phyloP scores from a whole-genome alignment of 2,113 vertebrate genomes.

The Apteryx mantelli region DNA sequence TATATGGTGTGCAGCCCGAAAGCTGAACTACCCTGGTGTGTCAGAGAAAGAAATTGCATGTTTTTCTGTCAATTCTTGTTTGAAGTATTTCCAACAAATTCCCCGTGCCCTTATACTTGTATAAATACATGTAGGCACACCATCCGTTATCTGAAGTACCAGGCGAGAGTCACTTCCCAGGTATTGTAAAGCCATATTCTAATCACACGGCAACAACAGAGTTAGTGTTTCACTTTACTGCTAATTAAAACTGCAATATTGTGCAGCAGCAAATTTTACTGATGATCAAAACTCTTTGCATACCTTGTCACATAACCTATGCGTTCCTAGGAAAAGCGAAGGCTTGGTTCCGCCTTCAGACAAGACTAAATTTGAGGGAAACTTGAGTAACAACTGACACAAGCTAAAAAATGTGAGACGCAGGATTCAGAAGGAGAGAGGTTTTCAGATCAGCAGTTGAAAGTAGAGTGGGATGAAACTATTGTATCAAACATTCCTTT shows the following conservation, averaged over 20 bases:
- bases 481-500: slow-evolving; percentile 63
- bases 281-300: slow-evolving; percentile 43
- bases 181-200: background rate
- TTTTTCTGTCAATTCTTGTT: slow-evolving; percentile 45
- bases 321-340: slow-evolving; percentile 7
- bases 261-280: background rate
- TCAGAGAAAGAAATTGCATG: slow-evolving; percentile 24
- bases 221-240: background rate
- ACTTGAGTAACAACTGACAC: slow-evolving; percentile 60
- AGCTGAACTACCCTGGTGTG: slow-evolving; percentile 32
- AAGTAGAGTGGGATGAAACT: slow-evolving; percentile 51
- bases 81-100: slow-evolving; percentile 39
- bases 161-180: background rate
- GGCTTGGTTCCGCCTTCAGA: slow-evolving; percentile 60
- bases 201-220: background rate
- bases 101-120: background rate
- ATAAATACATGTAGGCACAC: background rate
- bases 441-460: slow-evolving; percentile 55
- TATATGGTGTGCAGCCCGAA: slow-evolving; percentile 10
- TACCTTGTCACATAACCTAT: slow-evolving; percentile 65
- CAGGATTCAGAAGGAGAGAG: slow-evolving; percentile 12
- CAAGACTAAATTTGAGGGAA: slow-evolving; percentile 45
- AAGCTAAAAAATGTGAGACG: slow-evolving; percentile 43
- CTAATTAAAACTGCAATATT: slow-evolving; percentile 34
- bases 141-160: background rate